A percentile compares a stretch with the other conserved stretches of the same genome.
phyloP scores from a whole-genome alignment of 2,113 vertebrate species.

The Seriola quinqueradiata region DNA sequence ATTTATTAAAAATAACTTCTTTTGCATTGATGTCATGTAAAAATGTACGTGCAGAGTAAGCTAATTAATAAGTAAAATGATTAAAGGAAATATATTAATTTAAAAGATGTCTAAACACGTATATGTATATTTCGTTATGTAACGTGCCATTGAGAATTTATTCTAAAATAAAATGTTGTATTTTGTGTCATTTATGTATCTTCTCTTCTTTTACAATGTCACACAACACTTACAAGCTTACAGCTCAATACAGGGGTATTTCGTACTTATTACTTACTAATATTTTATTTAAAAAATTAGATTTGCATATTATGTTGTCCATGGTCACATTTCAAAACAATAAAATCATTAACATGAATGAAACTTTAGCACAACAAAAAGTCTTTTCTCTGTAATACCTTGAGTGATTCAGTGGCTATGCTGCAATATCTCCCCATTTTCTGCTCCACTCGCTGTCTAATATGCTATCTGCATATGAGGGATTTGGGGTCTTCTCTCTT shows the following conservation, averaged over 20 bases:
- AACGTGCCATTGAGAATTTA: slow-evolving; percentile 85
- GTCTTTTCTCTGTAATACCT: background rate
- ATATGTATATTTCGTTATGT: slow-evolving; percentile 87
- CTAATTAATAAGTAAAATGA: slow-evolving; percentile 63
- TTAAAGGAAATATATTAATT: slow-evolving; percentile 79
- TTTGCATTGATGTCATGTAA: slow-evolving; percentile 81
- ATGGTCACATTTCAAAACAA: background rate
- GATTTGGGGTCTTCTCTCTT: background rate
- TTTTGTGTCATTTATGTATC: slow-evolving; percentile 82
- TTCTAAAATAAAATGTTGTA: slow-evolving; percentile 88
- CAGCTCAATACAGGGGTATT: background rate
- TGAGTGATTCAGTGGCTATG: background rate
- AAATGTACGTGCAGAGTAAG: slow-evolving; percentile 78
- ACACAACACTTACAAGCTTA: background rate
- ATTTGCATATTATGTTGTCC: background rate
- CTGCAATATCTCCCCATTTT: slow-evolving; percentile 3
- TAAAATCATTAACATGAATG: background rate
- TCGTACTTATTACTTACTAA: background rate
- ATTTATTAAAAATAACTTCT: slow-evolving; percentile 80
- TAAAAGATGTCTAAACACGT: slow-evolving; percentile 80
- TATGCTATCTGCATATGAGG: no score
- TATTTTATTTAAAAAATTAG: background rate
- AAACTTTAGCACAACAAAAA: background rate
- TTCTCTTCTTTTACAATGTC: slow-evolving; percentile 1
- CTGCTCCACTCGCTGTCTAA: background rate